Base-by-base conservation (phyloP, 2,113 vertebrate species). In the Zapornia atra region DNA sequence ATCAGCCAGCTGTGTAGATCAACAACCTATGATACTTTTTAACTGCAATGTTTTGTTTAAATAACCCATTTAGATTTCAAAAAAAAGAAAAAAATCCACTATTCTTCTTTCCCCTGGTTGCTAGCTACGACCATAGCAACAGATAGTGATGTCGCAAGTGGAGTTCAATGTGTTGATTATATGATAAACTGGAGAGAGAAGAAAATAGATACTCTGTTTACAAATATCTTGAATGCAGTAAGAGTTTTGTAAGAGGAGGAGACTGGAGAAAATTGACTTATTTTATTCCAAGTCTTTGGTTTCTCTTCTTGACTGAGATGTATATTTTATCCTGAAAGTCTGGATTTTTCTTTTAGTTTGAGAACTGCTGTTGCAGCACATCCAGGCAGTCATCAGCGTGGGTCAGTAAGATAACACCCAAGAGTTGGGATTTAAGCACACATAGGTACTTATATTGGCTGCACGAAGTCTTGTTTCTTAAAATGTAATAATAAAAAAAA, bases 61-160 rank as follows among this genome's bases (percentile, higher is more conserved):
- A 82, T 87, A 88, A 85, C 63, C 68, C 48, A 78, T 92, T 96
- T 81, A 51, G 86, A 88, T 88, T 86, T 48, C 10, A 51, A 53
- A 28, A 83, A 75, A 68, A 46, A 46, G 33, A 29, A 1, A 40
- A 48, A 48, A 48, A 21, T 61, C 56, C 22, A 28, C 63, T 66
- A 2, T 66, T 86, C 10, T 71, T 76, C 26, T 64, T 91, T 15
- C 38, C 56, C 10, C 11, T 92, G 65, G 79, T 83, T 95, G 78
- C 87, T 82, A 80, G 56, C 73, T 50, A 71, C 66, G 92, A 5
- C 92, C 88, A 64, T 96, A 87, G 93, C 88, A 97, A 96, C 80
- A 81, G 79, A 57, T 33, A 64, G 71, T 10, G 68, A 68, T 22
- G 36, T 86, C 11, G 33, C 65, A 64, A 68, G 82, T 46, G 36